These are phyloP conservation scores for Numida meleagris DNA, from an alignment of 2,113 vertebrate genomes.

Conservation along the genomic window DNA sequence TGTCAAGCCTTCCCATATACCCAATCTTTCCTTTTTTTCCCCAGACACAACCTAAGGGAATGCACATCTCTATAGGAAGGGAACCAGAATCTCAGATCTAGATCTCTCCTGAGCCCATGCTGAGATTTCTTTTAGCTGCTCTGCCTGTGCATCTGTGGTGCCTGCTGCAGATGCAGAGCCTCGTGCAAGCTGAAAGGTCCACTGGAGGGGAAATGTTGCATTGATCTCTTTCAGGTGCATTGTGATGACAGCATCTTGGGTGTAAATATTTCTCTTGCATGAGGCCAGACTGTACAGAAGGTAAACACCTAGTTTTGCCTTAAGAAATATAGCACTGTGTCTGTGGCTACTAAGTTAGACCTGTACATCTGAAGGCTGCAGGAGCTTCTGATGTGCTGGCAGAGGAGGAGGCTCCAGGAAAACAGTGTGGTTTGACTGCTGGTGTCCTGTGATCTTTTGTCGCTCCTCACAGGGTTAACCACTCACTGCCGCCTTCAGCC, in stretches of 20 bases:
- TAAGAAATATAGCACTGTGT: background rate
- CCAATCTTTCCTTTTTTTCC: background rate
- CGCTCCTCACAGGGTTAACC: constrained; percentile 15
- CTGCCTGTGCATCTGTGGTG: background rate
- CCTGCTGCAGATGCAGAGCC: background rate
- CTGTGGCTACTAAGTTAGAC: background rate
- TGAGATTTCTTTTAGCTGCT: background rate
- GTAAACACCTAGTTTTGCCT: background rate
- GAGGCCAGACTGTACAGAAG: background rate
- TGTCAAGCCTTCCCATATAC: background rate
- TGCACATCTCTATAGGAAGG: background rate
- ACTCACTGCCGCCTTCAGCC: background rate
- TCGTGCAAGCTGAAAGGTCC: background rate
- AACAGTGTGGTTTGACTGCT: background rate
- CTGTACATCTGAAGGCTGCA: background rate
- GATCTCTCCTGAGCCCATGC: background rate
- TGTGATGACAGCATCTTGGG: background rate
- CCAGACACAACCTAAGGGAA: background rate
- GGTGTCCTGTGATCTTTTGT: background rate
- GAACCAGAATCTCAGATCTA: background rate
- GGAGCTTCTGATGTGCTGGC: background rate
- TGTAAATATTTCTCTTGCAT: background rate
- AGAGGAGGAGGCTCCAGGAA: background rate
- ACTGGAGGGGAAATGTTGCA: constrained; percentile 1
- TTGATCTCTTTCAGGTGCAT: background rate